Percentiles rank a stretch among this genome's conserved stretches.
Evolutionary conservation across 2,888 invertebrate genomes (phyloP).

Genomic region (Hirtodrosophila histrioides): DNA sequence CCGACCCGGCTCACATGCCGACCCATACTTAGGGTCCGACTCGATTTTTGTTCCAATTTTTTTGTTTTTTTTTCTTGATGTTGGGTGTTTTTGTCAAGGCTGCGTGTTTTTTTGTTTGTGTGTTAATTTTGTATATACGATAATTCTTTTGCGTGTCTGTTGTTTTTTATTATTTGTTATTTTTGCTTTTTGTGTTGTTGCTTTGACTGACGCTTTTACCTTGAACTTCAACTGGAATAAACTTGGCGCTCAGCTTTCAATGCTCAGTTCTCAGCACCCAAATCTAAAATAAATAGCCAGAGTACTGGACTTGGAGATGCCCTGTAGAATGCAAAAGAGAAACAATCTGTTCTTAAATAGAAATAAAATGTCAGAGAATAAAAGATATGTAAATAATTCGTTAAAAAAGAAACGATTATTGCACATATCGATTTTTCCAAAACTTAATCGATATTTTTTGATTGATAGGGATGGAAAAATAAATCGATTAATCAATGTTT

Average conservation of each 20-base stretch:
- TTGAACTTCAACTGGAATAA: conserved; percentile 79
- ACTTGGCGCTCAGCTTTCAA: conserved; percentile 60
- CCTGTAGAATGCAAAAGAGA: conserved; percentile 3
- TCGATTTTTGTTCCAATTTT: conserved; percentile 30
- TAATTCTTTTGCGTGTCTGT: conserved; percentile 59
- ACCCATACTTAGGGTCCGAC: conserved; percentile 4
- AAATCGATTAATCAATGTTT: too few relatives aligned
- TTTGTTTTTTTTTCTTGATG: conserved; percentile 28
- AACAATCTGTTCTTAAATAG: too few relatives aligned
- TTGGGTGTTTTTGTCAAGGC: conserved; percentile 60
- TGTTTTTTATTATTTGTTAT: conserved; percentile 4
- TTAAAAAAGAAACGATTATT: too few relatives aligned
- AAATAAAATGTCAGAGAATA: too few relatives aligned
- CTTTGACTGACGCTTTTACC: conserved; percentile 61
- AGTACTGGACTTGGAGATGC: conserved; percentile 22
- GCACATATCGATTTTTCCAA: too few relatives aligned
- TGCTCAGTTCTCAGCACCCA: conserved; percentile 26
- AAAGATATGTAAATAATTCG: too few relatives aligned
- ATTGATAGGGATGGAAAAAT: too few relatives aligned
- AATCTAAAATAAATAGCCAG: neutral
- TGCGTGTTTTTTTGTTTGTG: conserved; percentile 46
- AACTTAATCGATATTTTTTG: too few relatives aligned
- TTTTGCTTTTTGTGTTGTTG: conserved; percentile 32
- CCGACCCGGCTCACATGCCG: conserved; percentile 1
- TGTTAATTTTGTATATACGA: conserved; percentile 64